A percentile compares a stretch with the other conserved stretches of the same genome.
These are phyloP conservation scores for Aphidius gifuensis DNA, from an alignment of 1,140 invertebrate species.

Conservation along the genomic window DNA sequence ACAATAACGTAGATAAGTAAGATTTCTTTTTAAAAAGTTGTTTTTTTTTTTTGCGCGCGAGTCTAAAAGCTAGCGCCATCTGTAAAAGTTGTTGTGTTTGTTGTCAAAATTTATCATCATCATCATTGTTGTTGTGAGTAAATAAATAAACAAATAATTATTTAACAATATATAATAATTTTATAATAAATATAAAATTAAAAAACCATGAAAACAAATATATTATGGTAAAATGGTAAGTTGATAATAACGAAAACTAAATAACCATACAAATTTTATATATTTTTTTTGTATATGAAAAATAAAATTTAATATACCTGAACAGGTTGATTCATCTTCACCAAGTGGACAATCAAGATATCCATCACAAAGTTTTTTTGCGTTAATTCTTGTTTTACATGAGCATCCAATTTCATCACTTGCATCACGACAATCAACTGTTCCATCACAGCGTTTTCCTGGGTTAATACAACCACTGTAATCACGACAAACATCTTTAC, in stretches of 20 bases:
- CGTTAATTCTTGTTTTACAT: constrained; percentile 65
- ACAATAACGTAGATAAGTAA: neutral
- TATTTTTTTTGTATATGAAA: too few species aligned
- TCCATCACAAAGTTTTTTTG: constrained; percentile 72
- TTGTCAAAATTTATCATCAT: too few species aligned
- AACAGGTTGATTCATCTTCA: constrained; percentile 76
- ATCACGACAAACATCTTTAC: constrained; percentile 30
- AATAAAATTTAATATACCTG: constrained; percentile 49
- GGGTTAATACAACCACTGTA: constrained; percentile 58
- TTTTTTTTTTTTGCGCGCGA: neutral
- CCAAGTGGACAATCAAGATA: constrained; percentile 67
- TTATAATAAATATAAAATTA: neutral
- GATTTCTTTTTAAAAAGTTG: too few species aligned
- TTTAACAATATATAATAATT: neutral
- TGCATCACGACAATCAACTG: constrained; percentile 73
- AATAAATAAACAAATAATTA: constrained; percentile 3
- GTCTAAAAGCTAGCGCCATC: neutral
- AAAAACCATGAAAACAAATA: too few species aligned
- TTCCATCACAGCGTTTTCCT: constrained; percentile 66
- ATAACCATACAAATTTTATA: too few species aligned
- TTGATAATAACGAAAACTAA: too few species aligned
- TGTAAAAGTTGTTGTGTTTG: too few species aligned
- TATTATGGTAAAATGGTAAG: too few species aligned
- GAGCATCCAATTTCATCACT: constrained; percentile 77
- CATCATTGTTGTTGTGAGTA: too few species aligned